Evolutionary conservation across 2,797 vertebrate genomes (phyloP).

Genomic region (Arremon aurantiirostris): DNA sequence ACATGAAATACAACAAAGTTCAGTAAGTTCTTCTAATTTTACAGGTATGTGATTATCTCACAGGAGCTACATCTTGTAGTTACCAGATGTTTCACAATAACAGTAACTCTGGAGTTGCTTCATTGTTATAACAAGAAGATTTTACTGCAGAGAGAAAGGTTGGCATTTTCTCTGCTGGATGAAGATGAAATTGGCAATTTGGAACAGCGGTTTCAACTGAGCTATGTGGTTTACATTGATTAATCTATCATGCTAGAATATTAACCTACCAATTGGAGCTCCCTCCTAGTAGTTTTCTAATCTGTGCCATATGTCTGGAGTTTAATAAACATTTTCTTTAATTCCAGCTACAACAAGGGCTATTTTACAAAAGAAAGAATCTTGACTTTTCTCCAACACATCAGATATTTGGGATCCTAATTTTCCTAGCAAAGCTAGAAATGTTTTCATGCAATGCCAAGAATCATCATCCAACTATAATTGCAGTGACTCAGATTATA

Average conservation of each 20-base stretch:
- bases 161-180: conserved; percentile 76
- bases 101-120: conserved; percentile 65
- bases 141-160: conserved; percentile 62
- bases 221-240: conserved; percentile 72
- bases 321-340: conserved; percentile 58
- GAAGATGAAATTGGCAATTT: conserved; percentile 74
- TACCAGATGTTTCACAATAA: conserved; percentile 78
- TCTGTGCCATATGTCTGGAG: conserved; percentile 52
- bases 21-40: conserved; percentile 70
- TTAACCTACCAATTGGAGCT: conserved; percentile 60
- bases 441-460: neutral
- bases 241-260: conserved; percentile 70
- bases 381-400: neutral
- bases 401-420: neutral
- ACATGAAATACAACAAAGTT: conserved; percentile 66
- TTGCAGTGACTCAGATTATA: neutral
- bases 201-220: conserved; percentile 64
- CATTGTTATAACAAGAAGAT: conserved; percentile 71
- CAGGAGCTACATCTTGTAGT: conserved; percentile 69
- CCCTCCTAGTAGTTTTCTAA: conserved; percentile 38
- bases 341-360: conserved; percentile 9
- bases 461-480: neutral
- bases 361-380: conserved; percentile 7
- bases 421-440: neutral
- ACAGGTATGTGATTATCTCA: conserved; percentile 65